Evolutionary conservation across 92 coral and sea anemone species (phyloP).

Genomic region (Siderastrea siderea): DNA sequence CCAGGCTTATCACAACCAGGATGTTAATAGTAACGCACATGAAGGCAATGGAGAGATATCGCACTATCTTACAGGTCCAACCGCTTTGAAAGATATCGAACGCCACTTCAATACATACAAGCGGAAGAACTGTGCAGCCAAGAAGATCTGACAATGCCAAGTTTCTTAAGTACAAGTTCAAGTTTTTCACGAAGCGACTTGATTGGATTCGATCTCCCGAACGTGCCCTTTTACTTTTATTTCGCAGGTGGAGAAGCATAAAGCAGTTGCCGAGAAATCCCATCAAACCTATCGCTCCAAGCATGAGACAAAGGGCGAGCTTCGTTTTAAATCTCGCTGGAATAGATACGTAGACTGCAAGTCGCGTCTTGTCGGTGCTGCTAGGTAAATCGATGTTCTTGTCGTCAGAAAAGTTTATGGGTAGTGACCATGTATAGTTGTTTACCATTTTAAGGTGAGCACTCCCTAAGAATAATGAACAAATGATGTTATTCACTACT

Average conservation of each 20-base stretch:
- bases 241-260: neutral
- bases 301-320: neutral
- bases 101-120: slow-evolving; percentile 1
- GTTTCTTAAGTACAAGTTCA: neutral
- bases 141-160: slow-evolving; percentile 17
- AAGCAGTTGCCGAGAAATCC: neutral
- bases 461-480: neutral
- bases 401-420: neutral
- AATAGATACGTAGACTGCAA: neutral
- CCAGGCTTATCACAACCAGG: slow-evolving; percentile 10
- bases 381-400: neutral
- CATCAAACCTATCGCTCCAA: neutral
- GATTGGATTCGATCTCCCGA: neutral
- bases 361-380: neutral
- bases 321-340: neutral
- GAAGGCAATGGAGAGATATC: neutral
- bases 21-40: neutral
- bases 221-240: neutral
- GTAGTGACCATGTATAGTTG: neutral
- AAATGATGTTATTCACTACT: too few species aligned
- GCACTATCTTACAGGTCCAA: neutral
- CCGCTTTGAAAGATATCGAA: slow-evolving; percentile 25
- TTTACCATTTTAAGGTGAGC: neutral
- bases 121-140: neutral
- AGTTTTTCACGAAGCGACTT: slow-evolving; percentile 17